Evolutionary conservation across 2,113 vertebrate species (phyloP), one percentile per base, ranked within the genome.

Genomic region (Marmota monax): DNA sequence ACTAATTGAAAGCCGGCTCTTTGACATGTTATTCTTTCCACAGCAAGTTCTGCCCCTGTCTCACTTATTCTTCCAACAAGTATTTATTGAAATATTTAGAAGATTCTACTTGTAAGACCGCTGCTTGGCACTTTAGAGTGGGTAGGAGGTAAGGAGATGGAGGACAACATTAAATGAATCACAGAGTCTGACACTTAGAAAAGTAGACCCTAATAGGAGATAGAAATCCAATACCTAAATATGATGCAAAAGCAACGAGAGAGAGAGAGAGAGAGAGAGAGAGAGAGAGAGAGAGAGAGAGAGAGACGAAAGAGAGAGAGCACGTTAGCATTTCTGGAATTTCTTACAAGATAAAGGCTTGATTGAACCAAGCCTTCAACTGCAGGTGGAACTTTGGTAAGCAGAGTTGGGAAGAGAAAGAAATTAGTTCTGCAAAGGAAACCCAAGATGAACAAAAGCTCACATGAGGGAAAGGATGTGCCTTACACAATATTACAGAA

Each of bases 321-420:
- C 12, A 53, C 4, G 13, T 53, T 23, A 20, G 20, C 10, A 34
- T 42, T 63, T n/a, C 39, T 32, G 13, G 58, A 67, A 69, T 82
- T 96, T 96, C n/a, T 77, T 79, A 80, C 27, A 74, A 87, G 25
- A 29, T 34, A 65, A 0, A 78, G 22, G 4, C 76, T 87, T 84
- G n/a, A 94, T 87, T 84, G n/a, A 94, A 84, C n/a, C 25, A 84
- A 87, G 39, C 39, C 25, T 58, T 80, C 96, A 85, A 85, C 61
- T 37, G 4, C 39, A 78, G 32, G 27, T 37, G 29, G 42, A 84
- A 77, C 12, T 48, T 87, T 48, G 53, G 7, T 83, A 86, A 88
- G 25, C 42, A 92, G 69, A 77, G 20, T 53, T 48, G 39, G 69
- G 4, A 76, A 77, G 17, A 76, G 39, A 76, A 65, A 37, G 29